phyloP scores from a whole-genome alignment of 2,888 invertebrate species.

The Crepidodera aurea region DNA sequence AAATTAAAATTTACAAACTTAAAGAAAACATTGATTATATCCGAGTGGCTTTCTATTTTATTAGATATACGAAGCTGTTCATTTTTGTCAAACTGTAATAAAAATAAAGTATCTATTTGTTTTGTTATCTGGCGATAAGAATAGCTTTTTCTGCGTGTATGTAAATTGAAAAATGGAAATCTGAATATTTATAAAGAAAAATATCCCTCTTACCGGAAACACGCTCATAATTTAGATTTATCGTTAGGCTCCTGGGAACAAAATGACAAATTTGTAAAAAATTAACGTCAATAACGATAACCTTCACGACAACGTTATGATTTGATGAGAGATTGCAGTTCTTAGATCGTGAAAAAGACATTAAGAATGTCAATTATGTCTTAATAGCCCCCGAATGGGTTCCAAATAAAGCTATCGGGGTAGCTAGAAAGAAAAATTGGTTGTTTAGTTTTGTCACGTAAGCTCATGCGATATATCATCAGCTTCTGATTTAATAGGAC shows the following conservation, averaged over 20 bases:
- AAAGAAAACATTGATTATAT: too few species aligned
- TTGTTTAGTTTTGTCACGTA: slow-evolving; percentile 36
- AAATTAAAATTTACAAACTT: background rate
- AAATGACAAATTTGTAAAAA: slow-evolving; percentile 24
- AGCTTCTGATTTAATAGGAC: slow-evolving; percentile 36
- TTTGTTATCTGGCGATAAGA: too few species aligned
- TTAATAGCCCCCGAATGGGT: slow-evolving; percentile 29
- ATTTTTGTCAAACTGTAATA: too few species aligned
- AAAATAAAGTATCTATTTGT: too few species aligned
- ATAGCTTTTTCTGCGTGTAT: too few species aligned
- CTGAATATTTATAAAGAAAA: too few species aligned
- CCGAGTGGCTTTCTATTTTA: too few species aligned
- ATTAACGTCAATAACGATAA: slow-evolving; percentile 15
- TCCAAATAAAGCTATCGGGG: slow-evolving; percentile 25
- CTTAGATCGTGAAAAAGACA: slow-evolving; percentile 27
- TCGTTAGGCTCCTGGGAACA: slow-evolving; percentile 5
- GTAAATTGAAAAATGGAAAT: too few species aligned
- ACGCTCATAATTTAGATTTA: slow-evolving; percentile 1
- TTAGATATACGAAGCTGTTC: too few species aligned
- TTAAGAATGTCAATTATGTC: slow-evolving; percentile 34
- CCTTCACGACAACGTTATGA: slow-evolving; percentile 19
- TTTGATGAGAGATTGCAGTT: slow-evolving; percentile 22
- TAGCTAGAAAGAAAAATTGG: slow-evolving; percentile 30
- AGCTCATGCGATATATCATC: slow-evolving; percentile 36
- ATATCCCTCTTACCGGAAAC: too few species aligned